Base-by-base conservation (phyloP, 1,140 invertebrate species). In the Achatina immaculata region DNA sequence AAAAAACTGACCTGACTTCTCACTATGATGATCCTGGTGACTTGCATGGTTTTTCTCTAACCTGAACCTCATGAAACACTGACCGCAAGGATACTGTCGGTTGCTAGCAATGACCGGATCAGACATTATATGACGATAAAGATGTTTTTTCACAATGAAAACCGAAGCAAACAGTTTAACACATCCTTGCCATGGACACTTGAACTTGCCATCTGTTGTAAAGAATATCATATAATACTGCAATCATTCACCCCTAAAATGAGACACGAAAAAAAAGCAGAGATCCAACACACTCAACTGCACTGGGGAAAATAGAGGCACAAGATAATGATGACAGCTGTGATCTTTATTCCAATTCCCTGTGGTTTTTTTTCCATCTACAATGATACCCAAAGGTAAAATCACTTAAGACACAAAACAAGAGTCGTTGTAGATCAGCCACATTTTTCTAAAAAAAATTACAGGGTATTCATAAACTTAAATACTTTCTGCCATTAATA, bases 161-260 rank as follows among this genome's bases (percentile, higher is more conserved):
- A 68, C 28, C 0, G 58, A 68, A 2, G 76, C 65, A 62, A 78
- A 68, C 24, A 68, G 68, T 21, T 68, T 78, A 21, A 11, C 58
- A 48, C 76, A 78, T 7, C 36, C 40, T 68, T 78, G 58, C 76
- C 76, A 78, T 16, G 76, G 76, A 36, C 76, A 78, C 68, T 78
- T 78, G 42, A 40, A 78, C 45, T 78, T 78, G 0, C 76, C 76
- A 45, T 68, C 76, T 78, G 76, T 9, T 14, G n/a, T 24, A 77
- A 4, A 62, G 2, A 62, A 62, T n/a, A n/a, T n/a, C n/a, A 62
- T 48, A 48, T 48, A 19, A 14, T 66, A 66, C n/a, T 31, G 11
- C 62, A 28, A 66, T 36, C n/a, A 14, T 9, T 28, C 6, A 28
- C 11, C 62, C 7, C 7, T n/a, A 11, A 66, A 24, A 66, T 14